Evolutionary conservation across 2,888 invertebrate genomes (phyloP), one percentile per base, ranked within the genome.

Genomic region (Drosophila prostipennis): DNA sequence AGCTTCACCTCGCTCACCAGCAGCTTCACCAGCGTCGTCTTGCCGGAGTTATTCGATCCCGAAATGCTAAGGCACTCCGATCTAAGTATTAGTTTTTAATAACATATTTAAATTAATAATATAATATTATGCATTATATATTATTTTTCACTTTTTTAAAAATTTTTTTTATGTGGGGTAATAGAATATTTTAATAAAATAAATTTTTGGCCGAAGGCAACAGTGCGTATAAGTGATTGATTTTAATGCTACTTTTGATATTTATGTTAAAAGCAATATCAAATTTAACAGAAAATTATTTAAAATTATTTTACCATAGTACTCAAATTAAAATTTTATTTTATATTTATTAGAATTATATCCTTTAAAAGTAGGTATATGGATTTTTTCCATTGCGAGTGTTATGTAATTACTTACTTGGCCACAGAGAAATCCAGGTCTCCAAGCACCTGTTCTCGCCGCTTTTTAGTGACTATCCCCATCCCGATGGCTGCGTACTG

Each of bases 31-130:
- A 84, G 26, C 0, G 77, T 76, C 6, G 78, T 54, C 49, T 81
- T 87, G 2, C 87, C 87, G 6, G 74, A 46, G 14, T 69, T 60
- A 14, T 77, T 89, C 0, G 56, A 14, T 1, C 89, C 89, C 14
- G 73, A 36, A 0, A 87, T 6, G 8, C 74, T 74, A 16, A 86
- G 4, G 58, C 84, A 81, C 23, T 87, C 89, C 5, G 57, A 34
- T 11, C 89, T 46, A n/a, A 8, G 45, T 10, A 5, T 5, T 6
- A 26, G 0, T 26, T 26, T 26, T 26, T 26, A 5, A 1, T 19
- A 19, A 2, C 2, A 19, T 19, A 19, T 19, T 34, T 10, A 36
- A n/a, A 11, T 13, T 11, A 11, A 36, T 36, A 3, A 36, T 3
- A n/a, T 36, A 36, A 36, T 13, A 1, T 10, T 8, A 5, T 6